These are phyloP conservation scores for Conchocele bisecta DNA, from an alignment of 2,888 invertebrate genomes.

Conservation along the genomic window DNA sequence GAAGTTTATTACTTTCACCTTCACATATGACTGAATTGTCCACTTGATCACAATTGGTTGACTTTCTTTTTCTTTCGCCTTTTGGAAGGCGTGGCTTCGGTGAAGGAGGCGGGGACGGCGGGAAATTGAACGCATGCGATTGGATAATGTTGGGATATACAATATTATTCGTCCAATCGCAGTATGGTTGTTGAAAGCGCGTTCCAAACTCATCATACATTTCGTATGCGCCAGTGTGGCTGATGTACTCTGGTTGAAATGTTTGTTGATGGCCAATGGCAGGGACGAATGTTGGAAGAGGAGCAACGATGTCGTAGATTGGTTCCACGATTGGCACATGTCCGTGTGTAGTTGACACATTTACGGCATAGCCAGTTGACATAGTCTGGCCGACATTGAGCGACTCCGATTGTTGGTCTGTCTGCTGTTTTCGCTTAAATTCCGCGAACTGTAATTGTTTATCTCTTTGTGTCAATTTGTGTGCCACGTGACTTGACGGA, in stretches of 20 bases:
- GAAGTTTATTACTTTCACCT: no score
- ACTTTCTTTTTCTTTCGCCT: no score
- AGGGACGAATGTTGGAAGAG: no score
- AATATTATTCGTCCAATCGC: no score
- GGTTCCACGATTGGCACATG: neutral
- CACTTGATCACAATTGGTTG: no score
- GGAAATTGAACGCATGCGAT: constrained; percentile 58
- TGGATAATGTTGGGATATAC: no score
- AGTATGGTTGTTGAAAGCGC: no score
- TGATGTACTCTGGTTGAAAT: no score
- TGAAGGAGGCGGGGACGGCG: constrained; percentile 65
- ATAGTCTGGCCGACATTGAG: neutral
- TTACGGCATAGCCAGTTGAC: neutral
- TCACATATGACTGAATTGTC: no score
- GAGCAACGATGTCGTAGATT: neutral
- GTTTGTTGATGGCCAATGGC: no score
- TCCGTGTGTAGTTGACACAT: neutral
- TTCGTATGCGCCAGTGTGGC: no score
- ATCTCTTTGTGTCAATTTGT: constrained; percentile 66
- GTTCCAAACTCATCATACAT: no score
- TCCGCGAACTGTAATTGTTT: constrained; percentile 67
- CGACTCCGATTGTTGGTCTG: constrained; percentile 16
- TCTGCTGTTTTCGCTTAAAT: constrained; percentile 59
- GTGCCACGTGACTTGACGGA: constrained; percentile 71
- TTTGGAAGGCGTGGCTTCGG: constrained; percentile 24